These are phyloP conservation scores for Amiota mariae DNA, from an alignment of 2,888 invertebrate species.

Conservation along the genomic window DNA sequence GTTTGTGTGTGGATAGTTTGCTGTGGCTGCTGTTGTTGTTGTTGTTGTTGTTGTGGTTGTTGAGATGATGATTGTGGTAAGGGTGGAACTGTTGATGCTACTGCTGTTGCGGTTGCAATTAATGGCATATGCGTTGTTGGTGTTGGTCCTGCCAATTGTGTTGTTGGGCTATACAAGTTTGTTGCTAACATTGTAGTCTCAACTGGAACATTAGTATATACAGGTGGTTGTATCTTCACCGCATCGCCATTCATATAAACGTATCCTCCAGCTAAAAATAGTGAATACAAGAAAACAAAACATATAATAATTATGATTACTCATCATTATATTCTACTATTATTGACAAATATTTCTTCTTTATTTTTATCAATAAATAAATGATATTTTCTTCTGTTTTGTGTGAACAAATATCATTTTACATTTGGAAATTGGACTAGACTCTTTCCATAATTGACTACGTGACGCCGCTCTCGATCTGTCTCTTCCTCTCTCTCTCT, in stretches of 20 bases:
- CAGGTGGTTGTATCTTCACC: slow-evolving; percentile 79
- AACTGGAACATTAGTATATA: slow-evolving; percentile 79
- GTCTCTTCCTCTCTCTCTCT: too few species aligned
- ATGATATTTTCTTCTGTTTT: too few species aligned
- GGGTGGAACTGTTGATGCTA: slow-evolving; percentile 50
- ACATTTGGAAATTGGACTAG: too few species aligned
- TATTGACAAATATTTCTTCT: slow-evolving; percentile 36
- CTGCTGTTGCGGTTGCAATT: slow-evolving; percentile 65
- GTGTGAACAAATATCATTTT: too few species aligned
- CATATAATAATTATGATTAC: slow-evolving; percentile 32
- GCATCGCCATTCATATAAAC: slow-evolving; percentile 90
- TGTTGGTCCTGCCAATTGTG: slow-evolving; percentile 68
- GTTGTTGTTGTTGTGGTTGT: slow-evolving; percentile 47
- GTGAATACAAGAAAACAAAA: too few species aligned
- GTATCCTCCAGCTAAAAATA: slow-evolving; percentile 75
- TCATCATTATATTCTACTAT: slow-evolving; percentile 50
- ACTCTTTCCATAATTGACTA: too few species aligned
- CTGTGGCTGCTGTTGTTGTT: slow-evolving; percentile 54
- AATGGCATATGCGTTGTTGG: slow-evolving; percentile 68
- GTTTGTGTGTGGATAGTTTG: slow-evolving; percentile 54
- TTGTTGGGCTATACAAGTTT: slow-evolving; percentile 70
- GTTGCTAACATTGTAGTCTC: slow-evolving; percentile 76
- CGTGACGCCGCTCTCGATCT: too few species aligned
- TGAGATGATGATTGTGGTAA: slow-evolving; percentile 58
- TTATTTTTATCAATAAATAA: slow-evolving; percentile 28